Evolutionary conservation across 2,888 invertebrate genomes (phyloP).

Genomic region (Bugulina stolonifera): DNA sequence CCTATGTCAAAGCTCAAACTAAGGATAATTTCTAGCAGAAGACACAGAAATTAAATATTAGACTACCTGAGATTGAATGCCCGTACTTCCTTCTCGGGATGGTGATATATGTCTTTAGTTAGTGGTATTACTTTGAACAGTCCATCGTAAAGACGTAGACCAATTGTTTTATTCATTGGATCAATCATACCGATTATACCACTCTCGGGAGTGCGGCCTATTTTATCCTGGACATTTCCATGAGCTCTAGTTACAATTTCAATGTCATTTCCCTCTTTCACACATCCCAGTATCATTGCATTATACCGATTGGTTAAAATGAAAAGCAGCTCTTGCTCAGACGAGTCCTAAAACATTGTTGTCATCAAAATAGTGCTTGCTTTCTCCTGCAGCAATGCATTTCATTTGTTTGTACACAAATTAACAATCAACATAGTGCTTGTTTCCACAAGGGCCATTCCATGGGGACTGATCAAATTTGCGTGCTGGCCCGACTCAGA

Average conservation of each 20-base stretch:
- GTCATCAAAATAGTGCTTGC: too few species aligned
- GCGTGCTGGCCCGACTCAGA: too few species aligned
- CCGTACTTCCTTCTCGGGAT: slow-evolving; percentile 74
- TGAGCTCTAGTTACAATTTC: slow-evolving; percentile 92
- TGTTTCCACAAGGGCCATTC: too few species aligned
- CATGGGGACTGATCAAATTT: too few species aligned
- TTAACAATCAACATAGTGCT: too few species aligned
- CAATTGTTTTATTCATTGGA: slow-evolving; percentile 89
- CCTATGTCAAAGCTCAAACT: too few species aligned
- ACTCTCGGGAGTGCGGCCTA: slow-evolving; percentile 89
- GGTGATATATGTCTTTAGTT: slow-evolving; percentile 66
- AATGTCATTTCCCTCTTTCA: slow-evolving; percentile 64
- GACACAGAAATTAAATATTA: too few species aligned
- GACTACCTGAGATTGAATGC: slow-evolving; percentile 66
- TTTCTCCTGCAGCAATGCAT: too few species aligned
- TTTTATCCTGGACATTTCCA: slow-evolving; percentile 90
- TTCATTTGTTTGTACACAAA: too few species aligned
- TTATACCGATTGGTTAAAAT: slow-evolving; percentile 88
- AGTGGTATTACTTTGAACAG: slow-evolving; percentile 93
- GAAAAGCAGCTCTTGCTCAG: slow-evolving; percentile 81
- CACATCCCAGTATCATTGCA: slow-evolving; percentile 93
- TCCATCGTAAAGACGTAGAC: slow-evolving; percentile 89
- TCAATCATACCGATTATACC: slow-evolving; percentile 93
- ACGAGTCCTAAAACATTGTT: background rate
- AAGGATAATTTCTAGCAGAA: too few species aligned